Base-by-base conservation (phyloP, 1,140 invertebrate genomes). In the Brachionus calyciflorus region DNA sequence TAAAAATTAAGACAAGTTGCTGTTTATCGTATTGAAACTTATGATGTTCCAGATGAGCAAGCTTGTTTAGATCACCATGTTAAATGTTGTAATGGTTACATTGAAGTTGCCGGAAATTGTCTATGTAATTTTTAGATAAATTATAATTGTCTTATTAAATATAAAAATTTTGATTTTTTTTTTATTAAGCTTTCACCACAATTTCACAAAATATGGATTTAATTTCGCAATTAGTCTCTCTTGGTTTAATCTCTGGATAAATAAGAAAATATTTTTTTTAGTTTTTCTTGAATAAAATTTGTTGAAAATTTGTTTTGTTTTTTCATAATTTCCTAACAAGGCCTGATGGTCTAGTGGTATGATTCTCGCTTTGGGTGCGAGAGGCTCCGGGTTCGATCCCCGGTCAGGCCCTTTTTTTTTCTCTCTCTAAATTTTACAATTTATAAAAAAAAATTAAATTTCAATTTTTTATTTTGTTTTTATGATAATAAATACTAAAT, bases 51-150 rank as follows among this genome's bases (percentile, higher is more conserved):
- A 37, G 69, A 73, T 53, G 69, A 73, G n/a, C 69, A 73, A 55
- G 69, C 69, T 21, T 73, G 69, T 41, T 33, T 51, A 51, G 69
- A 73, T 73, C 69, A 73, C 40, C 69, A 73, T 73, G 69, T 73
- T 21, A 73, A 73, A 55, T 73, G 69, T 37, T 73, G 69, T 46
- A 73, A 73, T 33, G 69, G 41, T 33, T 51, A 51, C 17, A 24
- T 73, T 12, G 12, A 30, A 12, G 46, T 73, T 41, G 69, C 44
- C 28, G 69, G 69, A 26, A 73, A 73, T 40, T 73, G 69, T 26
- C 51, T 73, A 24, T 48, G 65, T 70, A 70, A 70, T 33, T 17
- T 2, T 30, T 68, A 44, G 24, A 46, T 46, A 17, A 28, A 28
- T 19, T 48, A n/a, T n/a, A n/a, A n/a, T n/a, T n/a, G n/a, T n/a